These are phyloP conservation scores for Nyctalus aviator DNA, from an alignment of 2,797 vertebrate genomes.

Conservation along the genomic window DNA sequence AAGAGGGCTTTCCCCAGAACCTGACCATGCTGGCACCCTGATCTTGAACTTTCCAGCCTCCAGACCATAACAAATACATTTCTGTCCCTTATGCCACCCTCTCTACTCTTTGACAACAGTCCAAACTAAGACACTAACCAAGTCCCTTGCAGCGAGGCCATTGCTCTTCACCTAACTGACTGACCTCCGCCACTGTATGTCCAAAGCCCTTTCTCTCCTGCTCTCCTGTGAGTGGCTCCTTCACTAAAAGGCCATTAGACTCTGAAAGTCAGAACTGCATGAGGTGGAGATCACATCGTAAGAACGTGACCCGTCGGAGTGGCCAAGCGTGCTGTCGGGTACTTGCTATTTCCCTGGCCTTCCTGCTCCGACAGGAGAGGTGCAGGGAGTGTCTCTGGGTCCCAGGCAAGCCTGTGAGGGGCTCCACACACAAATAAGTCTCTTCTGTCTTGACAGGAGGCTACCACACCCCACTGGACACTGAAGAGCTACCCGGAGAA, in stretches of 20 bases:
- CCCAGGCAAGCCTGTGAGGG: neutral
- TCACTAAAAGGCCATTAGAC: neutral
- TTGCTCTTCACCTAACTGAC: neutral
- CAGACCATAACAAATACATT: neutral
- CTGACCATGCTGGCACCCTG: neutral
- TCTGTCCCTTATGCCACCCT: neutral
- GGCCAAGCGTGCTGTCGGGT: accelerated
- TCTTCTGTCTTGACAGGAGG: neutral
- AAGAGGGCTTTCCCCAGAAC: neutral
- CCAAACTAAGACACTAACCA: neutral
- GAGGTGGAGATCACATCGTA: neutral
- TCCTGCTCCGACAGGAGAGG: neutral
- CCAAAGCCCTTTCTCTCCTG: accelerated
- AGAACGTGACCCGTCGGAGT: neutral
- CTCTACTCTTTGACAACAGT: neutral
- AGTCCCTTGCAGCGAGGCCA: neutral
- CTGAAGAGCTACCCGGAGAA: neutral
- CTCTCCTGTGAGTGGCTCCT: neutral
- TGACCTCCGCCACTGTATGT: accelerated
- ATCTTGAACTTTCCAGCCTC: neutral
- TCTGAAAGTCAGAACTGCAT: neutral
- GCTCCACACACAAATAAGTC: neutral
- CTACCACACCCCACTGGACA: neutral
- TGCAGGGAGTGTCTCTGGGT: neutral
- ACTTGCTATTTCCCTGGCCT: neutral